Evolutionary conservation across 2,113 vertebrate genomes (phyloP).

Genomic region (Planiliza haematocheilus): DNA sequence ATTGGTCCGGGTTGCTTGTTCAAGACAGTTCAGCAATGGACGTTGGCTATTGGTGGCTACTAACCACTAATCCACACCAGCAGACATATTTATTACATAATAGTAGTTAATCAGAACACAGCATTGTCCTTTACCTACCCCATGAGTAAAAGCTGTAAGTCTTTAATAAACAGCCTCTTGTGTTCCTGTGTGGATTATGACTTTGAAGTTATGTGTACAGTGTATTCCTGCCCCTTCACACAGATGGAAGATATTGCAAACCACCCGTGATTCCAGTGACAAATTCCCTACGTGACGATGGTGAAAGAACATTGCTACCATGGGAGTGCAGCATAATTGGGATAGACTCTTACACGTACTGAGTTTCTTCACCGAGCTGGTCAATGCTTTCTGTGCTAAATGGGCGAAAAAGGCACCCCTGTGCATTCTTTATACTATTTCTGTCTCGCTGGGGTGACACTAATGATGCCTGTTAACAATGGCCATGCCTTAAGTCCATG

Average conservation of each 20-base stretch:
- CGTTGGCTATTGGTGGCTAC: no score
- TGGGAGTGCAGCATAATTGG: slow-evolving; percentile 56
- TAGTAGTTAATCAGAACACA: neutral
- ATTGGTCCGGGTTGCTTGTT: no score
- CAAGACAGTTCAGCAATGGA: no score
- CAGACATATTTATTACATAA: neutral
- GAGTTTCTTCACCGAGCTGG: slow-evolving; percentile 30
- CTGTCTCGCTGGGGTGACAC: slow-evolving; percentile 53
- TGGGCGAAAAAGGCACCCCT: slow-evolving; percentile 51
- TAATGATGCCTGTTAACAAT: slow-evolving; percentile 62
- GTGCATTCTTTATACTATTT: slow-evolving; percentile 61
- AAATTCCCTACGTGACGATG: slow-evolving; percentile 24
- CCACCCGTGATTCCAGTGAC: slow-evolving; percentile 36
- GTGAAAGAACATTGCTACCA: slow-evolving; percentile 31
- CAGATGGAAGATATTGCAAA: slow-evolving; percentile 29
- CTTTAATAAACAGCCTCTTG: slow-evolving; percentile 18
- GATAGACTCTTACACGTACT: slow-evolving; percentile 24
- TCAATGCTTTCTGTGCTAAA: slow-evolving; percentile 60
- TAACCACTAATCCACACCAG: no score
- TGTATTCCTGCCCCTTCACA: neutral
- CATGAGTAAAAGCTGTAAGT: neutral
- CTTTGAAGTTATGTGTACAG: neutral
- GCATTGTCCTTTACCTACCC: slow-evolving; percentile 8
- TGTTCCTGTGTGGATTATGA: neutral
- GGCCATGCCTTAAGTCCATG: slow-evolving; percentile 24